Evolutionary conservation across 2,113 vertebrate species (phyloP).

Genomic region (Periophthalmodon schlosseri): DNA sequence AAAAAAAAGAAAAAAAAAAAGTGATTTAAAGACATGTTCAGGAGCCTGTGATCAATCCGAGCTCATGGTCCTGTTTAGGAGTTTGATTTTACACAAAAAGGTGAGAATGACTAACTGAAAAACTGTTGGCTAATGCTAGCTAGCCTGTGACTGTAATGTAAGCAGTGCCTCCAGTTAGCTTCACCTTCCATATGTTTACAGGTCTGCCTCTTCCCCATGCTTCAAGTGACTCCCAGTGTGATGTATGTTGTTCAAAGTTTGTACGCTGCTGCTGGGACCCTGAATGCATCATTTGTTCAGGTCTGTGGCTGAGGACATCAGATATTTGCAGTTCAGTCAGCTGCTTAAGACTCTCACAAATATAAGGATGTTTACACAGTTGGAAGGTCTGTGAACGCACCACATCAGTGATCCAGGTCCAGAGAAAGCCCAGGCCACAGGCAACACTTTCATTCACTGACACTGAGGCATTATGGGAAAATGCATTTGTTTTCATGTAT

Average conservation of each 20-base stretch:
- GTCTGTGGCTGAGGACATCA: constrained; percentile 54
- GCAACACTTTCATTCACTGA: constrained; percentile 5
- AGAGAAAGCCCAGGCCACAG: constrained; percentile 11
- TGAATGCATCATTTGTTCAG: constrained; percentile 58
- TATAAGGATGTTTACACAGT: constrained; percentile 50
- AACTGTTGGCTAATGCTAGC: no score
- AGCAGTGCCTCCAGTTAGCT: no score
- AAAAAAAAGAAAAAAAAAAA: no score
- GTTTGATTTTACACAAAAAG: no score
- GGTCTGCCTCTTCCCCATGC: not conserved
- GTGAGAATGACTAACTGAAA: no score
- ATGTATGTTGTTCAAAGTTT: constrained; percentile 15
- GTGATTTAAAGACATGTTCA: no score
- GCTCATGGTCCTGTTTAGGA: no score
- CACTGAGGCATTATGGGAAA: constrained; percentile 10
- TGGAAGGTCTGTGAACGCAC: constrained; percentile 26
- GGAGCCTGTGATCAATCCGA: no score
- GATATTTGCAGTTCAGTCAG: constrained; percentile 57
- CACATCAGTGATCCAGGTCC: constrained; percentile 28
- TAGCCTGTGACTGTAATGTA: no score
- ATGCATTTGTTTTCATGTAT: constrained; percentile 15
- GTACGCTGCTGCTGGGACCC: constrained; percentile 1
- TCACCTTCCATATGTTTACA: not conserved
- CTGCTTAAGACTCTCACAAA: constrained; percentile 59
- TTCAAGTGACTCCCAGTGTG: constrained; percentile 21